Evolutionary conservation across 2,888 invertebrate species (phyloP).

Genomic region (Melanargia galathea): DNA sequence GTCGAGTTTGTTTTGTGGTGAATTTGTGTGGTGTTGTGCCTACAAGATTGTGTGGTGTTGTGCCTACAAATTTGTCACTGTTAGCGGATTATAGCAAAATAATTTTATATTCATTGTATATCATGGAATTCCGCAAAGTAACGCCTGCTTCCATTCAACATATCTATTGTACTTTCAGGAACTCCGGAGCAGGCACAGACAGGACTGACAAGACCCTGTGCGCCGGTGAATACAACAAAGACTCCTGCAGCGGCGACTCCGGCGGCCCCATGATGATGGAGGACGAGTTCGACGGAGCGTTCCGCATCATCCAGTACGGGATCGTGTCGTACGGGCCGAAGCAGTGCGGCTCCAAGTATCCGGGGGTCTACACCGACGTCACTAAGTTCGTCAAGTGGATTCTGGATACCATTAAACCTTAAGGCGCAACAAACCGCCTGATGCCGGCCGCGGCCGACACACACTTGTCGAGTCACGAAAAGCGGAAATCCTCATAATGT

Average conservation of each 20-base stretch:
- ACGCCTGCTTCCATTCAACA: too few species aligned
- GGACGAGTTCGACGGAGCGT: conserved; percentile 22
- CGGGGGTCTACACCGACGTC: conserved; percentile 70
- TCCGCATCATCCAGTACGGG: conserved; percentile 49
- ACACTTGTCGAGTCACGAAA: background rate
- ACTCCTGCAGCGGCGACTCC: conserved; percentile 86
- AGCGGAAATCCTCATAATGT: too few species aligned
- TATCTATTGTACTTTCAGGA: background rate
- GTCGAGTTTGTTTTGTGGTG: too few species aligned
- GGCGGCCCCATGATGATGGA: conserved; percentile 83
- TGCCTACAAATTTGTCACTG: too few species aligned
- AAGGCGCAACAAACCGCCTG: conserved; percentile 27
- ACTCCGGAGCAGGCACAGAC: conserved; percentile 2
- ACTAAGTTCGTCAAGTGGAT: conserved; percentile 68
- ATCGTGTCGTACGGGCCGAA: conserved; percentile 49
- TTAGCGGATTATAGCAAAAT: too few species aligned
- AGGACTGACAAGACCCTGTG: conserved; percentile 49
- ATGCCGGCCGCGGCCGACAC: background rate
- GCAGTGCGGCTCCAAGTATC: conserved; percentile 55
- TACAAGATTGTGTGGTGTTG: too few species aligned
- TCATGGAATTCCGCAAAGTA: too few species aligned
- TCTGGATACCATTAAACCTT: conserved; percentile 48
- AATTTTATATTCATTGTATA: too few species aligned
- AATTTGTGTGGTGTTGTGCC: too few species aligned
- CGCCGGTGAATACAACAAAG: conserved; percentile 68